Evolutionary conservation across 2,888 invertebrate genomes (phyloP), one percentile per base, ranked within the genome.

Genomic region (Philopedon plagiatum): DNA sequence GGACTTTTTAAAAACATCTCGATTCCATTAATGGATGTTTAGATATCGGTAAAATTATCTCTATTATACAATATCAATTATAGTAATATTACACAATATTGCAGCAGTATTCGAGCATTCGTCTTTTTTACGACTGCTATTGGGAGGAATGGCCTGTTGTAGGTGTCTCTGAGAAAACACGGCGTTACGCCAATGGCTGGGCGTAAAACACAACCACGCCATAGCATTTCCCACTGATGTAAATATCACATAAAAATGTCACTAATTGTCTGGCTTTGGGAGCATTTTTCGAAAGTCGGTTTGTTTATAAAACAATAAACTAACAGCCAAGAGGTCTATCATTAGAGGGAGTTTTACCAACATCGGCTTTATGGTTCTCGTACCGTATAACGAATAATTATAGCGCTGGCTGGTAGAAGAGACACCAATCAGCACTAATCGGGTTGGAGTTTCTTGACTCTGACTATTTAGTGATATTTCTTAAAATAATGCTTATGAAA

Each of bases 211-310:
- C 46, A 44, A 57, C 58, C 60, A 56, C 46, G 56, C 66, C 71
- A 57, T 67, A 67, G 57, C 67, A 51, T 67, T 71, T 71, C 66
- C 71, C 71, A 67, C 67, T 66, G 66, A 67, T 67, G 71, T 71
- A 71, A 66, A 71, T 71, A 71, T 71, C 61, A 54, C 71, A 71
- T 71, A 71, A 71, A 71, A 71, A 71, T 71, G 71, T 71, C 71
- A 71, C 67, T 71, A 71, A 67, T 71, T 67, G 71, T 71, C 71
- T 71, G 71, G 71, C 62, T 60, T 71, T 71, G 66, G 71, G 67
- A 71, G 71, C 66, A 67, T 71, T 71, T 71, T 71, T 71, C 61
- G 71, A 71, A 71, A 71, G 71, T 66, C 54, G 32, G 61, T 67
- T 67, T 71, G 71, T 71, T 71, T 71, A 71, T 67, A 71, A 71